Base-by-base conservation (phyloP, 2,797 vertebrate species). In the Neosilurus hyrtlii region DNA sequence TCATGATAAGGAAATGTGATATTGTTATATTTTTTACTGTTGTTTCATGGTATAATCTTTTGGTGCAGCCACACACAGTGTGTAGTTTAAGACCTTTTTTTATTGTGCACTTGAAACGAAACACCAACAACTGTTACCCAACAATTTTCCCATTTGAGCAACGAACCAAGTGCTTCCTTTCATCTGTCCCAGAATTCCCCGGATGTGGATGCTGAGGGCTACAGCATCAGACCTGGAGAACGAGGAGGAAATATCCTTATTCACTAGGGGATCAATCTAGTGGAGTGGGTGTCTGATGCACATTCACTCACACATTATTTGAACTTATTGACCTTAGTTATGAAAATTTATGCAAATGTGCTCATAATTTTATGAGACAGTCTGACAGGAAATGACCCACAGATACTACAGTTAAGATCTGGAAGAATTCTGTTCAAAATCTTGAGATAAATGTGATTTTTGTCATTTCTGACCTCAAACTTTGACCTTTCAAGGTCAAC, bases 151-250 rank as follows among this genome's bases (percentile, higher is more conserved):
- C 22, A 56, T 63, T 43, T 24, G 65, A 52, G 24, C 56, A 16
- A 79, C 24, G 26, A 16, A 62, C 59, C n/a, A 30, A 12, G 18
- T 43, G 52, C 20, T 54, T 80, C n/a, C 5, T 56, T 43, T 10
- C 51, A 15, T 63, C 49, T 57, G 8, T 85, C 87, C 26, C 91
- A 99, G 97, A 98, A 97, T 73, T 96, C 97, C 3, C 98, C 98
- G 1, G 97, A 98, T 77, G 95, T 99, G 82, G 98, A 99, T 81
- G 97, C 97, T 85, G 97, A 99, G 91, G 98, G 98, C 3, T 99
- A 96, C 93, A 99, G 98, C 91, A 95, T 97, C 89, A 95, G 95
- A 88, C 98, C 98, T 0, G 97, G 96, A 87, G 96, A 97, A 82
- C 96, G 93, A 72, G 91, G 87, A 1, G 92, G 92, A 88, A 85